Evolutionary conservation across 1,140 invertebrate species (phyloP).

Genomic region (Cylas formicarius): DNA sequence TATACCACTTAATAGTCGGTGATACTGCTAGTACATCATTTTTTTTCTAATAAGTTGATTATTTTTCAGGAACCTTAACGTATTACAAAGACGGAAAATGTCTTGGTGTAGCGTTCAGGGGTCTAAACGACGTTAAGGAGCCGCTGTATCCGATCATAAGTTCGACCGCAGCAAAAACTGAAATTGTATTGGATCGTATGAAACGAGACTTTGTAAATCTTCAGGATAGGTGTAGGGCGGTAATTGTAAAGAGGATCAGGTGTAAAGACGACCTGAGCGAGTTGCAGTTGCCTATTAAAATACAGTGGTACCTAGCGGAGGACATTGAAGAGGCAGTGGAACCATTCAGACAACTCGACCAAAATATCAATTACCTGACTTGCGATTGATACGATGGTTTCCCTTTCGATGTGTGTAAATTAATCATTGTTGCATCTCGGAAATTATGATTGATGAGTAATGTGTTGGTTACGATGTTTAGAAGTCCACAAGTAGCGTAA

Average conservation of each 20-base stretch:
- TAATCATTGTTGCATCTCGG: too few relatives aligned
- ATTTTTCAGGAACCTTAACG: conserved; percentile 53
- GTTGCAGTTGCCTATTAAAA: conserved; percentile 44
- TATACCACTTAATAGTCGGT: too few relatives aligned
- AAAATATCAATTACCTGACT: conserved; percentile 13
- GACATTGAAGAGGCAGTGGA: conserved; percentile 33
- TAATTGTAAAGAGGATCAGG: conserved; percentile 46
- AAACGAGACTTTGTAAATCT: conserved; percentile 57
- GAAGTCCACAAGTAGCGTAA: too few relatives aligned
- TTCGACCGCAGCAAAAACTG: conserved; percentile 69
- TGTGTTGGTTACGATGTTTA: too few relatives aligned
- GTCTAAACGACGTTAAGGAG: conserved; percentile 51
- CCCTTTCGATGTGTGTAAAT: too few relatives aligned
- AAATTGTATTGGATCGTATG: conserved; percentile 52
- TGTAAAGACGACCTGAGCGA: conserved; percentile 42
- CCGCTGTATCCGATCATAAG: conserved; percentile 63
- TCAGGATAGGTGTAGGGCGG: conserved; percentile 56
- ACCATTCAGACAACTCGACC: conserved; percentile 26
- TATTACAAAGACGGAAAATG: conserved; percentile 64
- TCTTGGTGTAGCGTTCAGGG: conserved; percentile 53
- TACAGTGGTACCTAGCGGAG: conserved; percentile 47
- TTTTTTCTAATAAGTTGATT: too few relatives aligned
- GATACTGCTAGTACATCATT: too few relatives aligned
- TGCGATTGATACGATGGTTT: too few relatives aligned
- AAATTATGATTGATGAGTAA: too few relatives aligned